Base-by-base conservation (phyloP, 1,140 invertebrate species). In the Drosophila kurseongensis region DNA sequence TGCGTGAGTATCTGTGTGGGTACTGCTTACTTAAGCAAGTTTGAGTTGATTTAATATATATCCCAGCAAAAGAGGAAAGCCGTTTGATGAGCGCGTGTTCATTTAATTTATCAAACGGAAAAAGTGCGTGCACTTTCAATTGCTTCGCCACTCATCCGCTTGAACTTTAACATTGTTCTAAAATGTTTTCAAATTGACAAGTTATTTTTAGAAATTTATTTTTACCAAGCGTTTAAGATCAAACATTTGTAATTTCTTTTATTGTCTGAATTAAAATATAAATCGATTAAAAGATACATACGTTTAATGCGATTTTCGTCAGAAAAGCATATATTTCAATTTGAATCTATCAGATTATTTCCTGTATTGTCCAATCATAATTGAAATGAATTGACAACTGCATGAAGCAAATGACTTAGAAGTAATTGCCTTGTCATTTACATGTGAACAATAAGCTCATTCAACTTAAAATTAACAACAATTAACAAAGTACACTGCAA, bases 101-200 rank as follows among this genome's bases (percentile, higher is more conserved):
- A 84, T 76, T 84, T 71, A 79, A 79, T 76, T 84, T 51, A 59
- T 47, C 41, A 75, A 75, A 75, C 75, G 72, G 54, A 54, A 48
- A 75, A 66, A 75, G 71, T 67, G 61, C 74, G 74, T 67, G 61
- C 51, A 50, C 35, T 38, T 18, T 54, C 32, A 36, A 38, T 45
- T n/a, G 29, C 18, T n/a, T 29, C 27, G 18, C 29, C 40, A 45
- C 57, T 62, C 61, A 14, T 2, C 8, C 12, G 13, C 5, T 12
- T 35, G 41, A 47, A 40, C 27, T 47, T 50, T 10, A 23, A 32
- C n/a, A 41, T 35, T 9, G 12, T 47, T n/a, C 12, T 14, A 5
- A 66, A 48, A 47, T 14, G 13, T 23, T 9, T 36, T 1, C 8
- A 18, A 42, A 27, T 51, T 23, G 9, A 7, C 0, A 18, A 18